Conservation (phyloP, 2,797 vertebrate species). For the Prionace glauca region DNA sequence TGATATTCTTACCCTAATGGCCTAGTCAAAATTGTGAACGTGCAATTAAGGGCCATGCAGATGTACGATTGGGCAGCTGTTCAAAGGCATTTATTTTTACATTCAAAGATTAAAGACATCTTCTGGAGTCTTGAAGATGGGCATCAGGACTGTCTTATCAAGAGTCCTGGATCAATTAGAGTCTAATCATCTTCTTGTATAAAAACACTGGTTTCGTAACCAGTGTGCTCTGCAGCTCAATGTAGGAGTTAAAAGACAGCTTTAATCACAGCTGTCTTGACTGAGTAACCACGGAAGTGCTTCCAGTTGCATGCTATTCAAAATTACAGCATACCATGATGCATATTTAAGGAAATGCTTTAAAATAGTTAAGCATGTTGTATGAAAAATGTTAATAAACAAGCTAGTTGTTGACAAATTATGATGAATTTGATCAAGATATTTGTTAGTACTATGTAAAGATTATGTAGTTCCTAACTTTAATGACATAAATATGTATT, state of each 20-base stretch:
- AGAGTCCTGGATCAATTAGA: background rate
- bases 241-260: background rate
- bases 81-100: background rate
- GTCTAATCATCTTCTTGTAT: background rate
- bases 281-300: no score
- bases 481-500: background rate
- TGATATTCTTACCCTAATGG: background rate
- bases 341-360: background rate
- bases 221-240: background rate
- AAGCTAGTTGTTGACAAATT: background rate
- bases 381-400: slow-evolving; percentile 7
- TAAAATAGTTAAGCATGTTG: background rate
- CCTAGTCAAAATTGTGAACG: background rate
- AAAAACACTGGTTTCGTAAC: background rate
- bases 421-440: background rate
- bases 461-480: background rate
- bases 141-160: background rate
- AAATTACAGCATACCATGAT: background rate
- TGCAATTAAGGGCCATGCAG: background rate
- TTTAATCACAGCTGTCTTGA: background rate
- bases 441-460: background rate
- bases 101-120: background rate
- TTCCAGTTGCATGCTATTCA: background rate
- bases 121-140: background rate
- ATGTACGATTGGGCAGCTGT: background rate